These are phyloP conservation scores for Congeria kusceri DNA, from an alignment of 2,888 invertebrate genomes.

Conservation along the genomic window DNA sequence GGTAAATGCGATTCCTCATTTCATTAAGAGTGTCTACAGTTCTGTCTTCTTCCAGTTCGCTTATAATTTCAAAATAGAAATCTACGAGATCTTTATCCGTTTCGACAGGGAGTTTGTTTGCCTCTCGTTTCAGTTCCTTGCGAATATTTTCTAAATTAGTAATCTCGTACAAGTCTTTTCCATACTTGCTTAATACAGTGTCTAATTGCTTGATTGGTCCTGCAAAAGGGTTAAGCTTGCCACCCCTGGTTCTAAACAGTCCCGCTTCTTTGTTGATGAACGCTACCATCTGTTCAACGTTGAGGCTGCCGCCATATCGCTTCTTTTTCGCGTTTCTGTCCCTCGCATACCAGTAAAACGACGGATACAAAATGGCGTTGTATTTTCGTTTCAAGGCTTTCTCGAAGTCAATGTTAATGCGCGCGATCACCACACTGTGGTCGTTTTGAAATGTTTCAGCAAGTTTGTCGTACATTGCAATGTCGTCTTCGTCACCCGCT, in stretches of 20 bases:
- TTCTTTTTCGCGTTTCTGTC: constrained; percentile 23
- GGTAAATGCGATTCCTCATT: constrained; percentile 41
- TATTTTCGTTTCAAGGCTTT: constrained; percentile 31
- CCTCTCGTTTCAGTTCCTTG: constrained; percentile 16
- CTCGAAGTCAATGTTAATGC: constrained; percentile 45
- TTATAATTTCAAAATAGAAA: constrained; percentile 39
- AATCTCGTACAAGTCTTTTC: constrained; percentile 48
- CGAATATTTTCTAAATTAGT: constrained; percentile 27
- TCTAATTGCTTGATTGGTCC: constrained; percentile 48
- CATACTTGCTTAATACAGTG: constrained; percentile 32
- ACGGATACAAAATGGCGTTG: constrained; percentile 29
- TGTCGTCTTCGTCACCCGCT: constrained; percentile 40
- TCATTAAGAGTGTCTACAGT: constrained; percentile 51
- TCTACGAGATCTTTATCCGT: constrained; percentile 28
- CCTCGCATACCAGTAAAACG: constrained; percentile 47
- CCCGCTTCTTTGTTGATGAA: constrained; percentile 49
- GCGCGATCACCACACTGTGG: constrained; percentile 34
- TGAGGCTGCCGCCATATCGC: constrained; percentile 29
- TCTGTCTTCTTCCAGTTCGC: constrained; percentile 41
- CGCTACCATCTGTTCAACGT: constrained; percentile 37
- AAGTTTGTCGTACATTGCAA: constrained; percentile 47
- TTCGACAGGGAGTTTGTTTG: constrained; percentile 21
- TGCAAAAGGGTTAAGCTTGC: constrained; percentile 43
- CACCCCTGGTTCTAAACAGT: constrained; percentile 39
- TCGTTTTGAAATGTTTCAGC: constrained; percentile 57